Evolutionary conservation across 2,113 vertebrate genomes (phyloP), one percentile per base, ranked within the genome.

Genomic region (Stegastes partitus): DNA sequence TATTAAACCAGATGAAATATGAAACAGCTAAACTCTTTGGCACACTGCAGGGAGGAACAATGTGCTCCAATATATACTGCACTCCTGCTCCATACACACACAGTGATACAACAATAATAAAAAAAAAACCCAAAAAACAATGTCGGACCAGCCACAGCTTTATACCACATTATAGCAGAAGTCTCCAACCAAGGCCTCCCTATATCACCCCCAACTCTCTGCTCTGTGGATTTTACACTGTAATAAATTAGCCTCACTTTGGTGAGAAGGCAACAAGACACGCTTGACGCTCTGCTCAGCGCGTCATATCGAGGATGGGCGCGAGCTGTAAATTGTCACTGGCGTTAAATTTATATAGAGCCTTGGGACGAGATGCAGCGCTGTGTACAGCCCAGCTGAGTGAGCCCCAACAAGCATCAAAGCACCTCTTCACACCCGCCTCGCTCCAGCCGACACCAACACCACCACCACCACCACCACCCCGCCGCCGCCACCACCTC

Each of bases 171-270:
- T 74, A 84, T 62, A 76, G 80, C 62, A 50, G 54, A 71, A 18
- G 74, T 66, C 86, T 81, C 59, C 61, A 65, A 76, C 73, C 86
- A 87, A 91, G 91, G 88, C 83, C 85, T 64, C 82, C 50, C 51
- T 62, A 70, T 82, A 77, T 84, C 62, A 50, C 73, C 28, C 21
- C 25, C 78, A 34, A 34, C 75, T 77, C 77, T 85, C 23, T 66
- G 88, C 80, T 81, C 68, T 74, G 70, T 82, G 79, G 71, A 50
- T 92, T 94, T 93, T 85, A 90, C 79, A 82, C 80, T 85, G 77
- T 83, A 84, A 90, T 93, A 92, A 93, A 94, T 94, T 92, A 92
- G 86, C 87, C 55, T 90, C 90, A 90, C 85, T 91, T 91, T 89
- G 81, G 82, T 42, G 72, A 79, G 77, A 86, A 72, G 89, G 87